Evolutionary conservation across 2,797 vertebrate species (phyloP), one percentile per base, ranked within the genome.

Genomic region (Pampus argenteus): DNA sequence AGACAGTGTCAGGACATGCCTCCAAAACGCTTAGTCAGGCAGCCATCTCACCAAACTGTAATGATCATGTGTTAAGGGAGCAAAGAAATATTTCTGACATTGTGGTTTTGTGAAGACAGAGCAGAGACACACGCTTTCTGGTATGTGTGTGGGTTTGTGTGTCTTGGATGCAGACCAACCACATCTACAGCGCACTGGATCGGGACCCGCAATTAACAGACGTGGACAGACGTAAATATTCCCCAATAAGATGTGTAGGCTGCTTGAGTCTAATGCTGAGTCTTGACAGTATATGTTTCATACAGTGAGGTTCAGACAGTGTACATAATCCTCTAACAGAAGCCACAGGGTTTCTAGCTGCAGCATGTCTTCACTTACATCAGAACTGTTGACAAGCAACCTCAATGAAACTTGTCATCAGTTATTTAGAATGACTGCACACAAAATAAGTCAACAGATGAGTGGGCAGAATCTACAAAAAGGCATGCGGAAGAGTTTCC

Each of bases 11-110:
- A 50, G 85, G 86, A 85, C 93, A 88, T 83, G 91, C 79, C 90
- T 91, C 71, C 45, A 68, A 91, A 92, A 88, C 29, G 83, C 91
- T 92, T 84, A 91, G 87, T 88, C 88, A 90, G 88, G 70, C 90
- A 82, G 88, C 58, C 88, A 86, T 90, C 87, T 83, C 86, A 84
- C 86, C 88, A 83, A 90, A 90, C 71, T 83, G 83, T 90, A 91
- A 94, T 92, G 87, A 93, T 89, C 76, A 75, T 87, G 87, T 90
- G 84, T 83, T 89, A 87, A 85, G 87, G 86, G 87, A 79, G 83
- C 81, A 78, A 86, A 91, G 84, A 86, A 85, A 87, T 75, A 87
- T 86, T 88, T 91, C 85, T 92, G 89, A 91, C 88, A 85, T 85
- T 89, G 82, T 83, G 85, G 87, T 86, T 93, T 86, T 78, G 76